Evolutionary conservation across 2,888 invertebrate species (phyloP), one percentile per base, ranked within the genome.

Genomic region (Asteroscopus sphinx): DNA sequence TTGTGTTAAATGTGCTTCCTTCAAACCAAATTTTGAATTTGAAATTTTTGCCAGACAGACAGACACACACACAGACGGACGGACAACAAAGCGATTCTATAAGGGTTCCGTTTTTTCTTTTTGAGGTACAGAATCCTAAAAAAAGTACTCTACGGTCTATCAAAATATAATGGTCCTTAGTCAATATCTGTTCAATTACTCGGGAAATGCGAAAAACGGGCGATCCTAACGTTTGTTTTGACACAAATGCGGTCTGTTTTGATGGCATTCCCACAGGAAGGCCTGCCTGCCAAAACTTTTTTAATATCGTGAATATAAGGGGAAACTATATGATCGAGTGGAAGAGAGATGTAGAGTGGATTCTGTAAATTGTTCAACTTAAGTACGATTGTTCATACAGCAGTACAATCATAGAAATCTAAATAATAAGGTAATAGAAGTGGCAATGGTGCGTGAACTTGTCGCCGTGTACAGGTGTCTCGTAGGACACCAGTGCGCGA

Each of bases 241-340:
- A 55, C 16, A 64, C 36, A 55, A 45, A 37, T 39, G 41, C 35
- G 66, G 48, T 47, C 25, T 46, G n/a, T 49, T 44, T 21, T 42
- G 40, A 35, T 32, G 21, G 28, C n/a, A 69, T 54, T 65, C 36
- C 36, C 46, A 42, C 17, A 30, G 39, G 30, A 12, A 28, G 33
- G 8, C 32, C 13, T 2, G 8, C 32, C 13, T 2, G 8, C 11
- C 13, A 12, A 65, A 67, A 58, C 47, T 66, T 70, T 67, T 66
- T 45, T 45, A 52, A 67, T 65, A 51, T 8, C 44, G 21, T 32
- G 46, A 25, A 26, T 26, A 28, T n/a, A 33, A 1, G 21, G 25
- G n/a, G 40, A 37, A 37, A 25, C 8, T 6, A 25, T 42, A 26
- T 39, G 21, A 42, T 51, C 9, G 9, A 46, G 7, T 17, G 37